Percentiles rank a stretch among this genome's conserved stretches.
Conservation (phyloP, 2,113 vertebrate genomes). For the Naja naja region DNA sequence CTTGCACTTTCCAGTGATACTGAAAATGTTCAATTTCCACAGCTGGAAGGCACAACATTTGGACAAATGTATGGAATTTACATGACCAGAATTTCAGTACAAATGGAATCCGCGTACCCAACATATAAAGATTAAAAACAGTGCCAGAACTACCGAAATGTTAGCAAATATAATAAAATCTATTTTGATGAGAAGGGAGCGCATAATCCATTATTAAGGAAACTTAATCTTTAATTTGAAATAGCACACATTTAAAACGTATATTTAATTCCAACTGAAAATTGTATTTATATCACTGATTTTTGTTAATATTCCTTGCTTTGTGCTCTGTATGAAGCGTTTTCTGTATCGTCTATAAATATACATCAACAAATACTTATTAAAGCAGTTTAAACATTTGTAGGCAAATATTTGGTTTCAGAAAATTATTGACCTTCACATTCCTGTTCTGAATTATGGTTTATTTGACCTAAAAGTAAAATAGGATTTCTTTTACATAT, state of each 20-base stretch:
- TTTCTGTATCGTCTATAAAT: neutral
- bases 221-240: neutral
- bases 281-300: neutral
- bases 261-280: neutral
- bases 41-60: neutral
- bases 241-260: neutral
- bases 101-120: neutral
- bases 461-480: neutral
- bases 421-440: neutral
- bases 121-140: neutral
- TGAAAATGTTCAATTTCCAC: neutral
- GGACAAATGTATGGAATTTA: neutral
- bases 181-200: neutral
- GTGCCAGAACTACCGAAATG: neutral
- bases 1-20: neutral
- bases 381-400: neutral
- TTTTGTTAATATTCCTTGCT: neutral
- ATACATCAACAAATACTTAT: neutral
- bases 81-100: neutral
- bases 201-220: neutral
- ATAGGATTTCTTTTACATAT: neutral
- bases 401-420: neutral
- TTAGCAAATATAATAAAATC: neutral
- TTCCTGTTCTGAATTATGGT: neutral
- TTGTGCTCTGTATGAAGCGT: neutral